Base-by-base conservation (phyloP, 1,140 invertebrate genomes). In the Proctacanthus coquilletti region DNA sequence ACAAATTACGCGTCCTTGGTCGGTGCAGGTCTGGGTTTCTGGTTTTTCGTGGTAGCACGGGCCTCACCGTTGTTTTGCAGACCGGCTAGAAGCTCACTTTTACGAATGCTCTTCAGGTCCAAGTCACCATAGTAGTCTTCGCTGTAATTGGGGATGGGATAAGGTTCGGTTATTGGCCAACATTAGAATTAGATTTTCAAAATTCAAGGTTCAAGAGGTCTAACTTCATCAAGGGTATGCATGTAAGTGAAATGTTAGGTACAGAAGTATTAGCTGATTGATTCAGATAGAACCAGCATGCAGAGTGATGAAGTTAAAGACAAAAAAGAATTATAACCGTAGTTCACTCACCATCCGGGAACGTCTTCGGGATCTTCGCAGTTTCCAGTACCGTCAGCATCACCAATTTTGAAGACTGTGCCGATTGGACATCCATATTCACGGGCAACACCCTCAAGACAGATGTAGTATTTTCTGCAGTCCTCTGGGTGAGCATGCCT, bases 101-200 rank as follows among this genome's bases (percentile, higher is more conserved):
- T 91, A 64, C 84, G 79, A 71, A 91, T 85, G 65, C 76, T 75
- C 74, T 91, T 91, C 66, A 92, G 67, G 66, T 91, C 85, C 72
- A 91, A 63, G 63, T 91, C 86, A 47, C 87, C 87, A 56, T 93
- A 93, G 74, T 93, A 93, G 74, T 92, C 85, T 72, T 91, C 86
- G 72, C 87, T 87, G 74, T 64, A 66, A 71, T 69, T 52, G 56
- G 63, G 53, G 47, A 52, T 48, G 53, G 49, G 56, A 39, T 45
- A 48, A 56, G 27, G 19, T 18, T 39, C 10, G 17, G 31, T n/a
- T n/a, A n/a, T n/a, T n/a, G n/a, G n/a, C n/a, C n/a, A n/a, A n/a
- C n/a, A n/a, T n/a, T n/a, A n/a, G n/a, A n/a, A n/a, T n/a, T n/a
- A n/a, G n/a, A n/a, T n/a, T n/a, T n/a, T n/a, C n/a, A n/a, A n/a